phyloP scores from a whole-genome alignment of 2,888 invertebrate genomes.

The Falcaria lacertinaria region DNA sequence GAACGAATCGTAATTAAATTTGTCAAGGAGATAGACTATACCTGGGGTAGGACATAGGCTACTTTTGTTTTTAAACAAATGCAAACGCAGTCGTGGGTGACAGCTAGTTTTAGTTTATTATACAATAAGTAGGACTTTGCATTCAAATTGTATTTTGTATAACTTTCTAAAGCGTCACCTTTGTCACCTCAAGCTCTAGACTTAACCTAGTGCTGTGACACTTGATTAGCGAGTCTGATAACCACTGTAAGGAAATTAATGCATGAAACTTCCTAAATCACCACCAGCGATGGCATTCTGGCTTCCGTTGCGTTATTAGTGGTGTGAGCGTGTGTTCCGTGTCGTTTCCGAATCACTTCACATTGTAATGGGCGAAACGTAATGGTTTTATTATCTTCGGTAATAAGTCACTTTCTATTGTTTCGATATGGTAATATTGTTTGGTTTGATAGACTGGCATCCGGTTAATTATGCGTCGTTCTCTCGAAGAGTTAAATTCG shows the following conservation, averaged over 20 bases:
- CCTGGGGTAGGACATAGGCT: too few species aligned
- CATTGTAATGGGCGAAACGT: not conserved
- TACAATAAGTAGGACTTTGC: too few species aligned
- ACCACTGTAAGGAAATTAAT: not conserved
- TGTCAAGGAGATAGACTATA: too few species aligned
- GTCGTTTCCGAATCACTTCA: not conserved
- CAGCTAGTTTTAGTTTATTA: too few species aligned
- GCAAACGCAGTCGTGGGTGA: too few species aligned
- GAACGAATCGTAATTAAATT: too few species aligned
- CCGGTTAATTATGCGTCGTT: too few species aligned
- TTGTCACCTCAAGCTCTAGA: not conserved
- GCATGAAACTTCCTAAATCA: not conserved
- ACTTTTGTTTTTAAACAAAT: too few species aligned
- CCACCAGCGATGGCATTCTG: not conserved
- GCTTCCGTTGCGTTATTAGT: not conserved
- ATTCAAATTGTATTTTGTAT: not conserved
- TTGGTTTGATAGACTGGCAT: too few species aligned
- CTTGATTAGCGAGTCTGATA: not conserved
- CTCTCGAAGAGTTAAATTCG: too few species aligned
- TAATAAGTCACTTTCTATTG: not conserved
- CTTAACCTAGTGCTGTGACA: not conserved
- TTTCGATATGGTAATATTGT: not conserved
- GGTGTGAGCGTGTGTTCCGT: not conserved
- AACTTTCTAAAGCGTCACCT: not conserved
- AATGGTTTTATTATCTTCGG: too few species aligned